These are phyloP conservation scores for Penaeus indicus DNA, from an alignment of 1,140 invertebrate species.

Conservation along the genomic window DNA sequence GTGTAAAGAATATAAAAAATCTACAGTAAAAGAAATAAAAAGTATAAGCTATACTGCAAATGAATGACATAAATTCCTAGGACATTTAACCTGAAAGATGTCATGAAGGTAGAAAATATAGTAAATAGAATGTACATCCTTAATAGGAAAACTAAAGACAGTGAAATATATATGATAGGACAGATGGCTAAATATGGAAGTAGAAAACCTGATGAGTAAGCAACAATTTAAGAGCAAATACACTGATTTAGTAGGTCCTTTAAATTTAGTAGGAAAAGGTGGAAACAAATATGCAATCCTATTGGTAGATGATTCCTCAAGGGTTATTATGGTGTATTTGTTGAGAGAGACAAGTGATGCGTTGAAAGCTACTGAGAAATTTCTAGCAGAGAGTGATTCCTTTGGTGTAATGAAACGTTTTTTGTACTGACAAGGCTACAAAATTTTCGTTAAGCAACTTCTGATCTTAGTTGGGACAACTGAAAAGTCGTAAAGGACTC, in stretches of 20 bases:
- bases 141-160: neutral
- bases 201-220: neutral
- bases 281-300: too few relatives aligned
- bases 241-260: neutral
- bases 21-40: too few relatives aligned
- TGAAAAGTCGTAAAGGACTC: constrained; percentile 15
- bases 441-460: constrained; percentile 13
- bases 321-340: too few relatives aligned
- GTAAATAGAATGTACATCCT: constrained; percentile 16
- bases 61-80: too few relatives aligned
- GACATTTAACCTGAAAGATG: too few relatives aligned
- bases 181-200: neutral
- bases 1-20: too few relatives aligned
- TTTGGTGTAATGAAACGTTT: neutral
- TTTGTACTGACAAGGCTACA: neutral
- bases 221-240: constrained; percentile 4
- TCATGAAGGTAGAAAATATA: neutral
- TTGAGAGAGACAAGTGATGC: constrained; percentile 5
- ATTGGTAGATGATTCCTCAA: constrained; percentile 19
- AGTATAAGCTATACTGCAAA: too few relatives aligned
- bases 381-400: constrained; percentile 1
- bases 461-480: constrained; percentile 2
- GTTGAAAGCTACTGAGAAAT: neutral
- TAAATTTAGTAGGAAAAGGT: neutral
- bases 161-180: neutral